Conservation (phyloP, 2,888 invertebrate species). For the Creontiades dilutus region DNA sequence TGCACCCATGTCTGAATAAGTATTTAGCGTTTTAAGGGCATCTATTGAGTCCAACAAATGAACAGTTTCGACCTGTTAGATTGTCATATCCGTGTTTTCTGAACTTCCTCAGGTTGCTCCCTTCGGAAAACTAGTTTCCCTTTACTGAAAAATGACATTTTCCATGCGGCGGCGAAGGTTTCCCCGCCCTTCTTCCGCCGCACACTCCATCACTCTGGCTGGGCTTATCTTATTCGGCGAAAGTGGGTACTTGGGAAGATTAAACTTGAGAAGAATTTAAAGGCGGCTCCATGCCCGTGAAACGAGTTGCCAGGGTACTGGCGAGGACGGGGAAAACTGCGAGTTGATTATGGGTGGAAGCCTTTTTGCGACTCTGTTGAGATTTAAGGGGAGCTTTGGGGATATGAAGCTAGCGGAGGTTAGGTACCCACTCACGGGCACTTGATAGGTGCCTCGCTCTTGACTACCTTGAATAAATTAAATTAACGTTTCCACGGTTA, state of each 20-base stretch:
- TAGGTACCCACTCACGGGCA: too few species aligned
- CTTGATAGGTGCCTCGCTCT: too few species aligned
- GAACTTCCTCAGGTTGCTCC: not conserved
- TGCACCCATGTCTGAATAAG: too few species aligned
- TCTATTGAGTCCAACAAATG: too few species aligned
- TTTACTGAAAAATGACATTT: not conserved
- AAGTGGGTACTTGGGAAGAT: conserved; percentile 30
- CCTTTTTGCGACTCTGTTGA: not conserved
- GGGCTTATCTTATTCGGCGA: not conserved
- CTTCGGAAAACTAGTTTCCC: not conserved
- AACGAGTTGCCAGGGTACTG: not conserved
- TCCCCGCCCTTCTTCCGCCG: not conserved
- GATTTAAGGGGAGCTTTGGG: not conserved
- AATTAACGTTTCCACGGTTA: too few species aligned
- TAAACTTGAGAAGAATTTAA: conserved; percentile 31
- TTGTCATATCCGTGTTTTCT: not conserved
- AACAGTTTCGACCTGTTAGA: too few species aligned
- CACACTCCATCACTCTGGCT: conserved; percentile 11
- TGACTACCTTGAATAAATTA: too few species aligned
- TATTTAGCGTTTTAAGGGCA: too few species aligned
- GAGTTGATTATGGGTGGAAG: not conserved
- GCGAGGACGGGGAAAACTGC: conserved; percentile 7
- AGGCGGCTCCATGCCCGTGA: not conserved
- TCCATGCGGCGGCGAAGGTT: not conserved
- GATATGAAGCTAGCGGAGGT: not conserved